Evolutionary conservation across 2,888 invertebrate genomes (phyloP), one percentile per base, ranked within the genome.

Genomic region (Drosophila subsilvestris): DNA sequence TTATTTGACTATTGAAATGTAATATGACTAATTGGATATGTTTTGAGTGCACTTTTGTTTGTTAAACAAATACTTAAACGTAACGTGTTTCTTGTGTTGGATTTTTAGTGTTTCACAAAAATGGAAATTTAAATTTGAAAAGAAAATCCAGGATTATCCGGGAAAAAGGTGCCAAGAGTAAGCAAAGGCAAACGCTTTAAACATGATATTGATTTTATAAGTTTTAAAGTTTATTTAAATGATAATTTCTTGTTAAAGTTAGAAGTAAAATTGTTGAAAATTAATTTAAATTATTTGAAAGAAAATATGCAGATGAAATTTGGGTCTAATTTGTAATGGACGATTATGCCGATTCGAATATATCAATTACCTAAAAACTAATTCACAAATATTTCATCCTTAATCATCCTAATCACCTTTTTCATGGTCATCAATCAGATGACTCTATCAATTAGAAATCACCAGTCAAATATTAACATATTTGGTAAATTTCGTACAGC

Each of bases 371-470:
- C n/a, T 3, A 1, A 32, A 29, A 18, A 14, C 14, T 14, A 17
- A 25, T 9, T 7, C 2, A 7, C 2, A 18, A 17, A 50, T 27
- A 50, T 50, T 32, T 32, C 0, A 50, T 50, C n/a, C n/a, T 32
- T 18, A 12, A 18, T 51, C 60, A 22, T n/a, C 37, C 14, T n/a
- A n/a, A 37, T n/a, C 37, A 37, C 37, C 32, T 49, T 48, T 7
- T 8, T 54, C 25, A 65, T n/a, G 48, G 54, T n/a, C 48, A 43
- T 66, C 29, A 65, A 65, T 65, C 48, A 29, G 32, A 20, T 53
- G 10, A 9, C 3, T 12, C 43, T 17, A 22, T 12, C 29, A 45
- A 22, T 18, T 47, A 42, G 22, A 42, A 51, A 37, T 10, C n/a
- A 8, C 1, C 48, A 17, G 7, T 7, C n/a, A 37, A 37, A 9